phyloP scores from a whole-genome alignment of 1,140 invertebrate species.

The Carposina sasakii region DNA sequence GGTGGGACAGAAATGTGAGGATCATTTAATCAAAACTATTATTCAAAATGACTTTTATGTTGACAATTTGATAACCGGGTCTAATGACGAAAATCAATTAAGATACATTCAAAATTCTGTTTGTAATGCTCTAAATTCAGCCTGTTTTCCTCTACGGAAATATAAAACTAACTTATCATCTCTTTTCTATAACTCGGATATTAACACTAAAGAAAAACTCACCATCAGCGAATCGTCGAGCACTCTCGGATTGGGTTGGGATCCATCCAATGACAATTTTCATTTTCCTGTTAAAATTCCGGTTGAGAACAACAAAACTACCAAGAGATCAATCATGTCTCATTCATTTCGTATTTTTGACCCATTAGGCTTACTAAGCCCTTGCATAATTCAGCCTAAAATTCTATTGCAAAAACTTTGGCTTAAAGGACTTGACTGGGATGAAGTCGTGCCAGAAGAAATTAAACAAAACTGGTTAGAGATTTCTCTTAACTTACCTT shows the following conservation, averaged over 20 bases:
- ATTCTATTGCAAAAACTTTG: slow-evolving; percentile 55
- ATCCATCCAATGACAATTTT: not conserved
- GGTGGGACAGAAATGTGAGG: slow-evolving; percentile 18
- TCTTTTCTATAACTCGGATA: slow-evolving; percentile 16
- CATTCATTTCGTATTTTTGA: slow-evolving; percentile 41
- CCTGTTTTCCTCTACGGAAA: not conserved
- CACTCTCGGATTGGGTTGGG: not conserved
- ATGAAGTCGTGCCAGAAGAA: slow-evolving; percentile 32
- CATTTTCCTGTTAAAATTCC: slow-evolving; percentile 2
- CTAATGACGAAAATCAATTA: slow-evolving; percentile 13
- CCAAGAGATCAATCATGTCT: slow-evolving; percentile 26
- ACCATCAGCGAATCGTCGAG: slow-evolving; percentile 13
- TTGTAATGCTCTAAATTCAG: not conserved
- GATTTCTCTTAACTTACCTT: slow-evolving; percentile 3
- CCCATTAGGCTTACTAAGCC: slow-evolving; percentile 49
- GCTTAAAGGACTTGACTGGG: slow-evolving; percentile 46
- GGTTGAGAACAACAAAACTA: not conserved
- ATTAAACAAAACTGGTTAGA: slow-evolving; percentile 6
- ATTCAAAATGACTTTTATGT: slow-evolving; percentile 50
- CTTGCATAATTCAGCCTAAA: slow-evolving; percentile 44
- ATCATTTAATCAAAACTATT: slow-evolving; percentile 21
- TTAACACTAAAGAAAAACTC: too few species aligned
- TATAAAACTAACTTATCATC: slow-evolving; percentile 5
- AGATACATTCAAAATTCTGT: slow-evolving; percentile 5
- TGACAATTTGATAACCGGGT: slow-evolving; percentile 49